Conservation (phyloP, 1,140 invertebrate genomes). For the Homarus americanus region DNA sequence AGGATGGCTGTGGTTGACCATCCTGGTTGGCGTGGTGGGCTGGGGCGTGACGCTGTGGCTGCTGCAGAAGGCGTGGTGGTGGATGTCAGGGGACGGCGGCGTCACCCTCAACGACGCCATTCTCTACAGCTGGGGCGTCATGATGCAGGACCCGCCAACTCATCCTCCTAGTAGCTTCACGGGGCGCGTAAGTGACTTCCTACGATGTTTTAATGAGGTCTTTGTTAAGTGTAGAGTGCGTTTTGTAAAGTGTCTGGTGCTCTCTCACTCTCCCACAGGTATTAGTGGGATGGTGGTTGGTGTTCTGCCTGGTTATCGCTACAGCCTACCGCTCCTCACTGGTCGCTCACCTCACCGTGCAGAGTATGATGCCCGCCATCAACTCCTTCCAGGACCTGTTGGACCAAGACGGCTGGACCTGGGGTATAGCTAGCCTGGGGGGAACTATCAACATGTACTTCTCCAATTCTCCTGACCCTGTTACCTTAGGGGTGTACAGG, state of each 20-base stretch:
- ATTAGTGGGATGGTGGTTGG: constrained; percentile 26
- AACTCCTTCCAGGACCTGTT: constrained; percentile 6
- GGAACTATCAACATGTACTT: not conserved
- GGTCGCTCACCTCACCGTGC: constrained; percentile 20
- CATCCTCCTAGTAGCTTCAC: not conserved
- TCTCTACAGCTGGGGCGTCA: not conserved
- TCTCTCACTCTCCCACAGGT: not conserved
- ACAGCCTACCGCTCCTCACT: constrained; percentile 10
- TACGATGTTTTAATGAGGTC: too few relatives aligned
- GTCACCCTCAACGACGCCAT: not conserved
- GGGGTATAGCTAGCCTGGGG: not conserved
- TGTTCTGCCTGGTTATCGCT: not conserved
- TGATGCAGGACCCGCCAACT: not conserved
- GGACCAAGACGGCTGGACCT: not conserved
- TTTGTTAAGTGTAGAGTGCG: too few relatives aligned
- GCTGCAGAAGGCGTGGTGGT: not conserved
- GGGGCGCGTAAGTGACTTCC: not conserved
- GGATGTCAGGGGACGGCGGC: not conserved
- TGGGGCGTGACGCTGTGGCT: not conserved
- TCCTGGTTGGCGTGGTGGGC: not conserved
- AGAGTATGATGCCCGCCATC: not conserved
- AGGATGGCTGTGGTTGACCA: not conserved
- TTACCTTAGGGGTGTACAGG: not conserved
- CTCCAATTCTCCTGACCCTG: not conserved
- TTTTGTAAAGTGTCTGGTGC: not conserved